These are phyloP conservation scores for Rousettus madagascariensis DNA, from an alignment of 2,797 vertebrate genomes.

Conservation along the genomic window DNA sequence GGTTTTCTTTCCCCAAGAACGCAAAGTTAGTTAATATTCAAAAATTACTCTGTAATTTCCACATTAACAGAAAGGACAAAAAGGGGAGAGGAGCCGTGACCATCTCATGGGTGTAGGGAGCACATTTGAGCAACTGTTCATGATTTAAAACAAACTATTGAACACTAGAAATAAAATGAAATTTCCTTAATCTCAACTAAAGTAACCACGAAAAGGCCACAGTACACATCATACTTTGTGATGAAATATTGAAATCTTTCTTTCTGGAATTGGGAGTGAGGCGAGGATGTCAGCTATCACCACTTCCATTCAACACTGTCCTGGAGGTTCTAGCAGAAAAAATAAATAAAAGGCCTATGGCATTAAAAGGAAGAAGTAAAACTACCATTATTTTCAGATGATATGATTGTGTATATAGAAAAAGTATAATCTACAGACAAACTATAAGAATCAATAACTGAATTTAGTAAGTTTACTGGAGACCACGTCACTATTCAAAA, in stretches of 20 bases:
- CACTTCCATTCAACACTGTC: background rate
- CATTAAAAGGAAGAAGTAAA: background rate
- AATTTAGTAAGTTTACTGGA: background rate
- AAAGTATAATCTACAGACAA: background rate
- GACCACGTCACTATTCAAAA: background rate
- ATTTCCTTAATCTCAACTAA: background rate
- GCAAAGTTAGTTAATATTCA: background rate
- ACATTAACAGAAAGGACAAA: background rate
- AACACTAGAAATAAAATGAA: background rate
- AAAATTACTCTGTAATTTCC: background rate
- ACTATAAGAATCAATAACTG: background rate
- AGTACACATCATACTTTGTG: background rate
- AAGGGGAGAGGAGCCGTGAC: background rate
- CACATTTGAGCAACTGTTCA: background rate
- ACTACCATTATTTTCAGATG: background rate
- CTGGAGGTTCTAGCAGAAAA: background rate
- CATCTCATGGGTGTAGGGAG: background rate
- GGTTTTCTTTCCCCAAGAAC: background rate
- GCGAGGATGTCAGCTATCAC: background rate
- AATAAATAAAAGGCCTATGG: background rate
- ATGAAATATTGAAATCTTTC: background rate
- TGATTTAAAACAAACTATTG: conserved; percentile 13
- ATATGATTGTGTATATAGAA: background rate
- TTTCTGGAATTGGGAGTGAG: background rate
- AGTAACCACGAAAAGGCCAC: background rate